phyloP scores from a whole-genome alignment of 2,888 invertebrate species.

The Platycheirus rosarum region DNA sequence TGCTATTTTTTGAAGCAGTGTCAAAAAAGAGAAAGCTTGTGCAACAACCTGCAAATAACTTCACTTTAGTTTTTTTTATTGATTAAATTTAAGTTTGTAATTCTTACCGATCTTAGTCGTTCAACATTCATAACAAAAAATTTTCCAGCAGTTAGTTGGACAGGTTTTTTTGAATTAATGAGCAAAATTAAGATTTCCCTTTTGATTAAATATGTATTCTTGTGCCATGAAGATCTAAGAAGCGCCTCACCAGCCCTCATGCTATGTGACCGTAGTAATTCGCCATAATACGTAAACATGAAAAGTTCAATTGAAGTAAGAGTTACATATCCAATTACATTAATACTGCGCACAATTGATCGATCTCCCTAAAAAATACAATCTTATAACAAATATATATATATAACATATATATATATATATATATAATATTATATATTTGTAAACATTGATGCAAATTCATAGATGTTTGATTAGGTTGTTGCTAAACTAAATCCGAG shows the following conservation, averaged over 20 bases:
- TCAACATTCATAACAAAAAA: conserved; percentile 80
- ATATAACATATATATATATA: no score
- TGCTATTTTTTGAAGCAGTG: conserved; percentile 79
- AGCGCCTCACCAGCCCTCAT: conserved; percentile 79
- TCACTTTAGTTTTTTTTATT: neutral
- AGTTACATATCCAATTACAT: conserved; percentile 78
- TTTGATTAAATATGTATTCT: conserved; percentile 75
- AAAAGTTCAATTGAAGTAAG: conserved; percentile 79
- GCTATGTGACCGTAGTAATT: conserved; percentile 78
- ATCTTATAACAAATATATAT: no score
- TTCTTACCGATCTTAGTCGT: conserved; percentile 78
- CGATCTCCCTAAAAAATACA: conserved; percentile 66
- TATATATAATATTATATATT: no score
- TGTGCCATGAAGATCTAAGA: conserved; percentile 79
- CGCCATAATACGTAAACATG: conserved; percentile 80
- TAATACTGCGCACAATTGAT: conserved; percentile 77
- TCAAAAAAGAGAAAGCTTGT: conserved; percentile 80
- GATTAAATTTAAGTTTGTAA: neutral
- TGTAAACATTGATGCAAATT: no score
- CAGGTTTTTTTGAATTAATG: conserved; percentile 77
- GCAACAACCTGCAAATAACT: conserved; percentile 77
- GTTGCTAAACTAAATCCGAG: no score
- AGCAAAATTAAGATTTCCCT: conserved; percentile 79
- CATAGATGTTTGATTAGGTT: no score
- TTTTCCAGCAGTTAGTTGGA: conserved; percentile 80